Base-by-base conservation (phyloP, 2,113 vertebrate genomes). In the Sceloporus tristichus region DNA sequence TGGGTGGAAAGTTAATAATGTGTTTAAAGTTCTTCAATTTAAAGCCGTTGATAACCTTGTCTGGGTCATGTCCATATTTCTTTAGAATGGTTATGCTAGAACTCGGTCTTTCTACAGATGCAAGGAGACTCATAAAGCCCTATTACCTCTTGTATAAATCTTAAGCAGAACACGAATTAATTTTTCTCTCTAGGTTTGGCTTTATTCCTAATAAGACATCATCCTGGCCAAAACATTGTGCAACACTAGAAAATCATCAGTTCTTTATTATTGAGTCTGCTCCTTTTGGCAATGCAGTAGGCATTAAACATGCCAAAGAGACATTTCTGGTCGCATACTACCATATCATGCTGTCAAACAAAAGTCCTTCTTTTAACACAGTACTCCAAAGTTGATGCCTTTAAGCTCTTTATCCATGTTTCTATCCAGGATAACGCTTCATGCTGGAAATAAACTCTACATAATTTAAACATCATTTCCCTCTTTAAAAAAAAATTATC, bases 121-220 rank as follows among this genome's bases (percentile, higher is more conserved):
- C 53, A 27, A 70, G 5, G 53, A 92, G 40, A 23, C 74, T 65
- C 19, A 70, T 54, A 86, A 56, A 71, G 85, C 27, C 16, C 16
- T 56, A 77, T 89, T 81, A 65, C n/a, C 14, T 68, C 76, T 77
- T 23, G 21, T 83, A 70, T 38, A 90, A 48, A 77, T 27, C 19
- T 62, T 9, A 77, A 5, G 19, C 40, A 68, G 18, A 80, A 59
- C 66, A 84, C 25, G 3, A 19, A 16, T 48, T 90, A 70, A 40
- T 53, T 25, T 53, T 13, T 34, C 59, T 71, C 56, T 83, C 48
- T 53, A 85, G 13, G 29, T 81, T 66, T 66, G 66, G 53, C 62
- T 40, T 80, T 53, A 34, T 54, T 73, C 1, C 81, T 78, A 13
- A 83, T 13, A 79, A 84, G 38, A n/a, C 6, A 14, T 19, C n/a